Percentiles rank a stretch among this genome's conserved stretches.
Conservation (phyloP, 2,888 invertebrate species). For the Endomychus coccineus region DNA sequence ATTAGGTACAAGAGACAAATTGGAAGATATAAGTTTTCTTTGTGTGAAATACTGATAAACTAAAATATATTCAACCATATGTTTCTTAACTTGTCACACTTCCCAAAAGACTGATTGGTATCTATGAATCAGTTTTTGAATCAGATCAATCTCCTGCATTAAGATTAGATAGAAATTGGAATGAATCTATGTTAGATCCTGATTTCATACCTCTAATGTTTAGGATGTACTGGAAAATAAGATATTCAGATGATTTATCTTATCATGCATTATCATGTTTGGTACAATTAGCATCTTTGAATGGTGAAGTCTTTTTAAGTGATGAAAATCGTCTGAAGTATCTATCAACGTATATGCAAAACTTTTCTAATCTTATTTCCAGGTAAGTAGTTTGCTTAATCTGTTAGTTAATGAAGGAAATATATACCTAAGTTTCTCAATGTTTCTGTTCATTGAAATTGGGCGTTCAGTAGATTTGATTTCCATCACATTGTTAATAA, state of each 20-base stretch:
- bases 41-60: no score
- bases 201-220: conserved; percentile 72
- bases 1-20: no score
- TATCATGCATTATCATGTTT: conserved; percentile 76
- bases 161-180: conserved; percentile 61
- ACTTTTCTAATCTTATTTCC: conserved; percentile 54
- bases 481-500: no score
- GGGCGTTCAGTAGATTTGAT: no score
- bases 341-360: conserved; percentile 51
- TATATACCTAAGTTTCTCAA: no score
- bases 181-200: conserved; percentile 67
- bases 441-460: no score
- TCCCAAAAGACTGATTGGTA: conserved; percentile 62
- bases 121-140: conserved; percentile 62
- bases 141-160: conserved; percentile 56
- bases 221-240: conserved; percentile 73
- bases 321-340: conserved; percentile 50
- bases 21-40: conserved; percentile 3
- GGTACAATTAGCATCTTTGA: conserved; percentile 68
- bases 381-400: conserved; percentile 44
- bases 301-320: conserved; percentile 48
- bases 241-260: conserved; percentile 64
- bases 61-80: no score
- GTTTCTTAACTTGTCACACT: conserved; percentile 42
- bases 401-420: no score